phyloP scores from a whole-genome alignment of 1,140 invertebrate genomes.

The Drosophila biarmipes region DNA sequence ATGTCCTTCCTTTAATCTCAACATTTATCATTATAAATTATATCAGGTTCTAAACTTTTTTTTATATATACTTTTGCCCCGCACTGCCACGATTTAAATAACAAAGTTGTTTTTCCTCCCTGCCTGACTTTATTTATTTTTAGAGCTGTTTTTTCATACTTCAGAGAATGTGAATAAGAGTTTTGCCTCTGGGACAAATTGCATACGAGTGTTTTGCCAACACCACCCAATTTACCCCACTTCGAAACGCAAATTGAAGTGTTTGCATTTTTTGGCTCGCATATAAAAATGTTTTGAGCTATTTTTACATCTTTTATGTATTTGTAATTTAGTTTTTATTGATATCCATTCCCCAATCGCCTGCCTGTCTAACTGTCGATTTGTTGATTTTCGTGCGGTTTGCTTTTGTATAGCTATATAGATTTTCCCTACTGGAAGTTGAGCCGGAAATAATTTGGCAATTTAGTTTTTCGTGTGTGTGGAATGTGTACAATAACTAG shows the following conservation, averaged over 20 bases:
- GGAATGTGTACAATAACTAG: constrained; percentile 13
- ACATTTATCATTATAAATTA: too few species aligned
- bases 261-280: constrained; percentile 59
- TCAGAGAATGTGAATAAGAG: constrained; percentile 22
- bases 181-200: constrained; percentile 42
- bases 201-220: constrained; percentile 14
- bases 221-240: constrained; percentile 14
- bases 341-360: constrained; percentile 32
- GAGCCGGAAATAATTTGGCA: constrained; percentile 26
- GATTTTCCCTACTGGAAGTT: constrained; percentile 11
- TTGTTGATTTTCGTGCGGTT: constrained; percentile 38
- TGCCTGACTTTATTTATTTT: constrained; percentile 13
- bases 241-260: constrained; percentile 56
- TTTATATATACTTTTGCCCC: background rate
- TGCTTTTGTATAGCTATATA: constrained; percentile 6
- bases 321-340: constrained; percentile 73
- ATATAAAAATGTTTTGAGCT: constrained; percentile 43
- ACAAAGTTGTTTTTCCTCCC: constrained; percentile 18
- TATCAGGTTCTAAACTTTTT: too few species aligned
- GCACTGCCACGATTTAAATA: constrained; percentile 22
- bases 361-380: constrained; percentile 20
- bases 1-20: too few species aligned
- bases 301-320: constrained; percentile 65
- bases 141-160: constrained; percentile 18
- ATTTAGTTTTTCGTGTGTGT: constrained; percentile 11